Evolutionary conservation across 2,888 invertebrate genomes (phyloP).

Genomic region (Drosophila melanosoma): DNA sequence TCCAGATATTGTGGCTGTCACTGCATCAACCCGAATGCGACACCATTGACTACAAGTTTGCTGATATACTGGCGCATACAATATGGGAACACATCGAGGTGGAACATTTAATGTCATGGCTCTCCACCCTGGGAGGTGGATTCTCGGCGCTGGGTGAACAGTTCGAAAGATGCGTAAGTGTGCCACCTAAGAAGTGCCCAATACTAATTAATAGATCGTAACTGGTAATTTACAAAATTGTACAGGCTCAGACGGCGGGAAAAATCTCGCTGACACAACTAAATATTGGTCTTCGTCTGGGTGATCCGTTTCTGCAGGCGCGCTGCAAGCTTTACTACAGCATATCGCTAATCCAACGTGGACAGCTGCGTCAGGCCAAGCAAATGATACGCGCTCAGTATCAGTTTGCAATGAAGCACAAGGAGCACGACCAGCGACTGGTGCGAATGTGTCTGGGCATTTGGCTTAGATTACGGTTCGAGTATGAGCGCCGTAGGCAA

Average conservation of each 20-base stretch:
- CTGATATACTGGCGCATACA: constrained; percentile 85
- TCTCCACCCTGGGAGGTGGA: constrained; percentile 98
- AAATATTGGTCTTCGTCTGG: constrained; percentile 91
- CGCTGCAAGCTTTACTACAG: constrained; percentile 95
- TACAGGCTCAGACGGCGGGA: constrained; percentile 94
- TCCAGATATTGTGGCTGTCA: constrained; percentile 84
- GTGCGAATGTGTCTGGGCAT: constrained; percentile 94
- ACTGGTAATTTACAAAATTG: constrained; percentile 60
- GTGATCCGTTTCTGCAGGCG: constrained; percentile 92
- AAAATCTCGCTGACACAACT: constrained; percentile 94
- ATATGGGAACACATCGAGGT: constrained; percentile 90
- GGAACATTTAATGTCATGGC: constrained; percentile 95
- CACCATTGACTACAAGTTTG: constrained; percentile 90
- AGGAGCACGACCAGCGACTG: constrained; percentile 87
- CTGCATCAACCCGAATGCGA: constrained; percentile 87
- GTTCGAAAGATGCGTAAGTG: constrained; percentile 90
- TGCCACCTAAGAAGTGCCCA: background rate
- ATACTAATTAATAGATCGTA: background rate
- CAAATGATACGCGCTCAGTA: constrained; percentile 87
- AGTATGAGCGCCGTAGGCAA: constrained; percentile 66
- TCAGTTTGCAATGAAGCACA: constrained; percentile 83
- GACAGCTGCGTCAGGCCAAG: constrained; percentile 88
- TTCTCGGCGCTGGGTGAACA: constrained; percentile 98
- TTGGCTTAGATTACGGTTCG: constrained; percentile 91
- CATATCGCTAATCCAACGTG: constrained; percentile 94